Evolutionary conservation across 2,888 invertebrate species (phyloP).

Genomic region (Drosophila greeni): DNA sequence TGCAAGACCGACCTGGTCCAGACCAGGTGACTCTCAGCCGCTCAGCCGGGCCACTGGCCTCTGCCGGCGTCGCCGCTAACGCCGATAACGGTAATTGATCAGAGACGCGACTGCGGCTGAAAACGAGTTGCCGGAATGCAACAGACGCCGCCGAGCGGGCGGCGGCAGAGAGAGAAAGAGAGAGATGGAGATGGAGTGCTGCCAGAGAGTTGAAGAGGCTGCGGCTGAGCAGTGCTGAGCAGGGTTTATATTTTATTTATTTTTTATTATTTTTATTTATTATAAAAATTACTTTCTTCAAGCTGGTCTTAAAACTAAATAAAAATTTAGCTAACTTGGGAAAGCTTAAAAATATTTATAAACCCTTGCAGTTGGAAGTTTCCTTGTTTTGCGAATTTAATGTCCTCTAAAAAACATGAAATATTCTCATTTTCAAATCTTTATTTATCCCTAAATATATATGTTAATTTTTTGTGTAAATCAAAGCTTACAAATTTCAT

Average conservation of each 20-base stretch:
- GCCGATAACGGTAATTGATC: slow-evolving; percentile 62
- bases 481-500: neutral
- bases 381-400: neutral
- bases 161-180: neutral
- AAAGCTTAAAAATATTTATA: neutral
- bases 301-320: neutral
- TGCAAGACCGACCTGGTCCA: slow-evolving; percentile 24
- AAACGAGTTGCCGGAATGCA: slow-evolving; percentile 70
- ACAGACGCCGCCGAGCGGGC: slow-evolving; percentile 23
- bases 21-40: slow-evolving; percentile 21
- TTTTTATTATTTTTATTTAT: too few species aligned
- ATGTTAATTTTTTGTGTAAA: neutral
- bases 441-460: neutral
- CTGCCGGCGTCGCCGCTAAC: slow-evolving; percentile 36
- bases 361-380: neutral
- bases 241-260: neutral
- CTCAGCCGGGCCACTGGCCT: slow-evolving; percentile 30
- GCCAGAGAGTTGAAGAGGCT: neutral
- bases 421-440: neutral
- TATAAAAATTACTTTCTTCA: neutral
- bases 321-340: neutral
- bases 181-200: neutral
- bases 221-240: slow-evolving; percentile 20
- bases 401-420: neutral
- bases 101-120: slow-evolving; percentile 46